Base-by-base conservation (phyloP, 2,888 invertebrate species). In the Euspilapteryx auroguttella region DNA sequence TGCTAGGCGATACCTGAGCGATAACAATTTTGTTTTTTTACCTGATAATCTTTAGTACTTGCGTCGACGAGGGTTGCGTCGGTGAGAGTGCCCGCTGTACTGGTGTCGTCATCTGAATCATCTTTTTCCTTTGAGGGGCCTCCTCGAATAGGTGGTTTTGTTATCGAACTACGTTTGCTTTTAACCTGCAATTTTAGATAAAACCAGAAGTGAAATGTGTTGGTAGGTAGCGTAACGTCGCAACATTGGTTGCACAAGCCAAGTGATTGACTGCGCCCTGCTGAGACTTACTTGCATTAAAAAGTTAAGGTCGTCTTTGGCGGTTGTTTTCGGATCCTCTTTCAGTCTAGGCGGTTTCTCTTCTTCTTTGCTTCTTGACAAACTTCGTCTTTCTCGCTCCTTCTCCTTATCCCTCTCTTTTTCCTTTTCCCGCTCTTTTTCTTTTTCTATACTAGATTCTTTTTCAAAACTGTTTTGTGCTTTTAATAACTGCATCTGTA, bases 1-100 rank as follows among this genome's bases (percentile, higher is more conserved):
- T 20, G 21, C 21, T 9, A 20, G 9, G 8, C n/a, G n/a, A 20
- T 20, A 20, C 4, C n/a, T n/a, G n/a, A n/a, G n/a, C n/a, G n/a
- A n/a, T n/a, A n/a, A n/a, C n/a, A n/a, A n/a, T n/a, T n/a, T n/a
- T n/a, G n/a, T n/a, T n/a, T n/a, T n/a, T n/a, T n/a, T 49, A 73
- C 78, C 75, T 82, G 77, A 37, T 79, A 71, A 30, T 82, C 82
- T 33, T 65, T 81, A 41, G 78, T 79, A 38, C 79, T 78, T 12
- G 65, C 56, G 33, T 80, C 81, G 2, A 83, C 76, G 3, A 86
- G 62, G 12, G 88, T 87, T 1, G 81, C 79, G 25, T 87, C 87
- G 24, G 86, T 86, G 37, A 81, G 80, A 2, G 86, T 85, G 3
- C 73, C 69, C 2, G 76, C 55, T 11, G 68, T 68, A 38, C 80